Conservation (phyloP, 2,113 vertebrate species). For the Phaethon lepturus region DNA sequence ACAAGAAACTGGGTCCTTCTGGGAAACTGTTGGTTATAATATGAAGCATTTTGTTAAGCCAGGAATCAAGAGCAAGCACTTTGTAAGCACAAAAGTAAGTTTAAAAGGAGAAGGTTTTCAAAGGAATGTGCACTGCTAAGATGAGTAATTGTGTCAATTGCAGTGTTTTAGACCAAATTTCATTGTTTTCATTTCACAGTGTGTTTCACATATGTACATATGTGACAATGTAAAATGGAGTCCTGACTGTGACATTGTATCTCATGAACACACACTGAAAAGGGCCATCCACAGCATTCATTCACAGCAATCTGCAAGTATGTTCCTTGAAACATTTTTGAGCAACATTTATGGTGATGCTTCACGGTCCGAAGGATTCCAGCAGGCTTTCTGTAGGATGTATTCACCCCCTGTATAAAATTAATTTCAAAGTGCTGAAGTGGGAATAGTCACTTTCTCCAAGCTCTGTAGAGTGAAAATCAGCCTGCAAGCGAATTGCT, state of each 20-base stretch:
- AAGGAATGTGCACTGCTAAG: neutral
- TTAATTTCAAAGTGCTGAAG: conserved; percentile 48
- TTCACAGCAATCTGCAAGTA: neutral
- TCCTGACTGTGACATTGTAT: neutral
- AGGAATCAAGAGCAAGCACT: neutral
- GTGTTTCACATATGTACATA: neutral
- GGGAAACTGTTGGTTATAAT: neutral
- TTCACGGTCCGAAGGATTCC: conserved; percentile 11
- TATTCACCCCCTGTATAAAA: conserved; percentile 22
- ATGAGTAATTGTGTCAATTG: neutral
- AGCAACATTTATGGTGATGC: neutral
- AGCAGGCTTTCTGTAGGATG: conserved; percentile 27
- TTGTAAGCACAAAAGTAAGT: neutral
- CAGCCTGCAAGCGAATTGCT: neutral
- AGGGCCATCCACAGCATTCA: neutral
- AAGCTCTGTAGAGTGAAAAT: conserved; percentile 32
- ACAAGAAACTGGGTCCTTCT: neutral
- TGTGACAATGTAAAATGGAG: neutral
- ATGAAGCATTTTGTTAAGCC: neutral
- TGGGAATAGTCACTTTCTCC: conserved; percentile 19
- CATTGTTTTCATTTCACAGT: neutral
- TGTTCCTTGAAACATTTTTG: neutral
- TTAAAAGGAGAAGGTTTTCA: neutral
- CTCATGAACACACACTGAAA: neutral
- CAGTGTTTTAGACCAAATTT: neutral